Evolutionary conservation across 2,797 vertebrate species (phyloP).

Genomic region (Lagorchestes hirsutus): DNA sequence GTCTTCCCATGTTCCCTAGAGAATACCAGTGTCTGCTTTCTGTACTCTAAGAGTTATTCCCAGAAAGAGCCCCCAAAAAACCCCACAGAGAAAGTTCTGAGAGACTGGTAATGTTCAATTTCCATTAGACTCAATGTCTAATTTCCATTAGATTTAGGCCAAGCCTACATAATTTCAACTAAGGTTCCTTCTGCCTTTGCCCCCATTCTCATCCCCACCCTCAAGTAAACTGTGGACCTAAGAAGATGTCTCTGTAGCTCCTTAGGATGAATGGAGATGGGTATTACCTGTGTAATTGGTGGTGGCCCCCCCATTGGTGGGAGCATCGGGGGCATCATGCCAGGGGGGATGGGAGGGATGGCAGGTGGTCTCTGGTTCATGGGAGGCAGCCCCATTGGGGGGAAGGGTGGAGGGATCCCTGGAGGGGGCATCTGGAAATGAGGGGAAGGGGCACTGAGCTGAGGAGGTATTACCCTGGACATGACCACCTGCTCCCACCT

Average conservation of each 20-base stretch:
- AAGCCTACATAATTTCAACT: not conserved
- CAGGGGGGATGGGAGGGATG: constrained; percentile 85
- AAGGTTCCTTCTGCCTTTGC: constrained; percentile 17
- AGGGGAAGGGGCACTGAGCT: constrained; percentile 62
- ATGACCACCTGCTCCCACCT: not conserved
- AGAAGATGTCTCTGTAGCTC: not conserved
- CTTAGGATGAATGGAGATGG: not conserved
- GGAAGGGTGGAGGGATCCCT: constrained; percentile 86
- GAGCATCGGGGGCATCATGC: constrained; percentile 86
- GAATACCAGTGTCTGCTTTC: not conserved
- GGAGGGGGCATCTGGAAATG: constrained; percentile 85
- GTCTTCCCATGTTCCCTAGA: not conserved
- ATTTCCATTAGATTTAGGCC: not conserved
- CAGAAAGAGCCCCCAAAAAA: not conserved
- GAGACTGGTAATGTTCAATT: not conserved
- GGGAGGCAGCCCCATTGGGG: constrained; percentile 85
- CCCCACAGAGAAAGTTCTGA: not conserved
- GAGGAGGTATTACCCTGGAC: constrained; percentile 24
- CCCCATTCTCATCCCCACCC: constrained; percentile 23
- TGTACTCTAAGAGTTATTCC: not conserved
- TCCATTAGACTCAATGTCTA: not conserved
- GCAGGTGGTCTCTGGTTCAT: constrained; percentile 85
- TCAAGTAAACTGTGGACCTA: constrained; percentile 6
- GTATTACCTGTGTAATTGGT: constrained; percentile 84
- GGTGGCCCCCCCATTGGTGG: constrained; percentile 85